phyloP scores from a whole-genome alignment of 2,113 vertebrate species.

The Paraplagusia blochii region DNA sequence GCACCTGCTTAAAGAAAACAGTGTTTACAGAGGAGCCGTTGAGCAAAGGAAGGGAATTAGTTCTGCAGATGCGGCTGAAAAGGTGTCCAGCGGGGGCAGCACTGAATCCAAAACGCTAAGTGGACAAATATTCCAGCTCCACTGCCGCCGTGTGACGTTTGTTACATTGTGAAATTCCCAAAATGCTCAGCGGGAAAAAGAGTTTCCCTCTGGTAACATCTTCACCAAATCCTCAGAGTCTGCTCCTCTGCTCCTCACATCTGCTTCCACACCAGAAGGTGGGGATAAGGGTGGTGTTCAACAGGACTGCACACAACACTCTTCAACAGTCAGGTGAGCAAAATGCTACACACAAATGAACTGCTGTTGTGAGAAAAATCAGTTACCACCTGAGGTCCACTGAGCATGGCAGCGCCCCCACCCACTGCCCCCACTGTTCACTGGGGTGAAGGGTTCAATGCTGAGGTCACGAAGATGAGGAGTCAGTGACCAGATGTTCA shows the following conservation, averaged over 20 bases:
- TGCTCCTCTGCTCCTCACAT: conserved; percentile 32
- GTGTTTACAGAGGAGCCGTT: conserved; percentile 46
- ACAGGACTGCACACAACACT: no score
- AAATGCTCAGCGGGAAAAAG: background rate
- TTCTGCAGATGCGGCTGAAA: conserved; percentile 39
- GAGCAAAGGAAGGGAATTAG: conserved; percentile 54
- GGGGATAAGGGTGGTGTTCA: no score
- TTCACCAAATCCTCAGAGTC: conserved; percentile 11
- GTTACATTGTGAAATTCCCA: conserved; percentile 24
- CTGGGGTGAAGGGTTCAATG: no score
- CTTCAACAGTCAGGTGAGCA: no score
- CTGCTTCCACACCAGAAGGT: conserved; percentile 10
- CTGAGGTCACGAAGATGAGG: no score
- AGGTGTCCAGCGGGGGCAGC: conserved; percentile 42
- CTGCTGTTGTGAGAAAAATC: no score
- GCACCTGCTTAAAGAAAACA: conserved; percentile 55
- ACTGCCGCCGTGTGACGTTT: conserved; percentile 25
- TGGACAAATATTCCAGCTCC: conserved; percentile 59
- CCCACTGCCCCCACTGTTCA: no score
- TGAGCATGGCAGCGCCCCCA: no score
- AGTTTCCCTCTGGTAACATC: conserved; percentile 2
- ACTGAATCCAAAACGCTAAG: conserved; percentile 58
- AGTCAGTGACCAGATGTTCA: no score
- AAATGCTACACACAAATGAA: no score
- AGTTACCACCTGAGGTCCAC: no score